phyloP scores from a whole-genome alignment of 2,113 vertebrate genomes.

The Neoarius graeffei region DNA sequence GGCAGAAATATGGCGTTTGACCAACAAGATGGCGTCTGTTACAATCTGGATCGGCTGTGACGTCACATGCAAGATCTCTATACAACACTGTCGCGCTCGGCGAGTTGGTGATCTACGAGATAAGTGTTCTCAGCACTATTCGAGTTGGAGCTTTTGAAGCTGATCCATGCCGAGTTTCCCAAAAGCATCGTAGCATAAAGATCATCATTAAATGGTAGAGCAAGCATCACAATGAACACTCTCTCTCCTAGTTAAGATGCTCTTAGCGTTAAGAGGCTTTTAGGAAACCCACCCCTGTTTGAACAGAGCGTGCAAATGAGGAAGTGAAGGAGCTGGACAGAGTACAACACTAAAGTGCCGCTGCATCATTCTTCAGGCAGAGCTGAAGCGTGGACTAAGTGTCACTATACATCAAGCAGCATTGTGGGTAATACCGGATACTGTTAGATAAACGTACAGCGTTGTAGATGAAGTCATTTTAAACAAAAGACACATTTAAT shows the following conservation, averaged over 20 bases:
- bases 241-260: too few species aligned
- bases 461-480: background rate
- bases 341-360: background rate
- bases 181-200: too few species aligned
- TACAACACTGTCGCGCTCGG: background rate
- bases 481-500: background rate
- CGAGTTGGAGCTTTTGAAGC: background rate
- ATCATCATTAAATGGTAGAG: too few species aligned
- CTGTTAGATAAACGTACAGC: background rate
- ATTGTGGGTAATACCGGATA: background rate
- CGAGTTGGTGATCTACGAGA: too few species aligned
- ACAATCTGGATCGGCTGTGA: too few species aligned
- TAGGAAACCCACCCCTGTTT: background rate
- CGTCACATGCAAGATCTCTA: too few species aligned
- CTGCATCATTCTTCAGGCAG: background rate
- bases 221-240: too few species aligned
- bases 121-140: background rate
- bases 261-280: too few species aligned
- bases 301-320: background rate
- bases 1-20: too few species aligned
- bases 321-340: background rate
- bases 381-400: background rate
- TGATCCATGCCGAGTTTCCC: too few species aligned
- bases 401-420: background rate
- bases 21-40: too few species aligned